A percentile compares a stretch with the other conserved stretches of the same genome.
Evolutionary conservation across 2,113 vertebrate species (phyloP).

Genomic region (Cebidichthys violaceus): DNA sequence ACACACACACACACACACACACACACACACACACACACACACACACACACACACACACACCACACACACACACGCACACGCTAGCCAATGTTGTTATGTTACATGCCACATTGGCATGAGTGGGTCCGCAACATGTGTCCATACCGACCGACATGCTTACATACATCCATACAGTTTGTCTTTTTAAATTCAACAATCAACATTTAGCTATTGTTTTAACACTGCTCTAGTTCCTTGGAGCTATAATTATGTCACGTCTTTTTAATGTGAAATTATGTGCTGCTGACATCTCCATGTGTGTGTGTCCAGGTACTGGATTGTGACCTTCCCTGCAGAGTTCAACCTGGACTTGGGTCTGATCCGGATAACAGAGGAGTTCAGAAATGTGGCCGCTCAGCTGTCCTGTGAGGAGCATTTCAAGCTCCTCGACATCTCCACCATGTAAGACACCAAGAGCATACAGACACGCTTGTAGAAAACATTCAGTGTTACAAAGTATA

Average conservation of each 20-base stretch:
- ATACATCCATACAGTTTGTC: no score
- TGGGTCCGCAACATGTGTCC: no score
- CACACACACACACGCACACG: no score
- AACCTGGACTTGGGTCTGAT: slow-evolving; percentile 96
- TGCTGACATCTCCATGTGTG: slow-evolving; percentile 16
- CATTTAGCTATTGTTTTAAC: no score
- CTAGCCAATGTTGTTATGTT: no score
- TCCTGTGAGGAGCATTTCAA: slow-evolving; percentile 91
- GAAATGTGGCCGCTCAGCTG: slow-evolving; percentile 88
- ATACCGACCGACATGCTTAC: no score
- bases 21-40: no score
- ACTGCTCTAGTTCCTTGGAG: background rate
- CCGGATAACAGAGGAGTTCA: slow-evolving; percentile 92
- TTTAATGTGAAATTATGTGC: background rate
- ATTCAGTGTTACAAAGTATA: background rate
- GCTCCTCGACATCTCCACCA: slow-evolving; percentile 97
- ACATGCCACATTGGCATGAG: no score
- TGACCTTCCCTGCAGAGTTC: slow-evolving; percentile 97
- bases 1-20: no score
- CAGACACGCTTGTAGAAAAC: background rate
- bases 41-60: no score
- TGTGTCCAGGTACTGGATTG: slow-evolving; percentile 93
- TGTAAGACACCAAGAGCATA: slow-evolving; percentile 84
- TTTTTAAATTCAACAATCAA: background rate
- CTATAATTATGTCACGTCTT: background rate